Percentiles rank a stretch among this genome's conserved stretches.
phyloP scores from a whole-genome alignment of 1,140 invertebrate species.

The Hetaerina americana region DNA sequence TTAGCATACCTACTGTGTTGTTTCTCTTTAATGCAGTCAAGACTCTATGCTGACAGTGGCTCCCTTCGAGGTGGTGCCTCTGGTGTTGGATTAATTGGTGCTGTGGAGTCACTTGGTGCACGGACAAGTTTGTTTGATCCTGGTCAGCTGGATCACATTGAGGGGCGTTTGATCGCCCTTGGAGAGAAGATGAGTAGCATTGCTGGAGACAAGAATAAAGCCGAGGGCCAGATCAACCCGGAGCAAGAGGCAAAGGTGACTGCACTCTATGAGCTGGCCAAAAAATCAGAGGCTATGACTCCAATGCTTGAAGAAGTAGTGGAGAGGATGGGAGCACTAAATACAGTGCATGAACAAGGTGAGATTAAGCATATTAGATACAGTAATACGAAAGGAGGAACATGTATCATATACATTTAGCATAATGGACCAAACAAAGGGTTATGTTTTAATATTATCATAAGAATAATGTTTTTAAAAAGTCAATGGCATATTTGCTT shows the following conservation, averaged over 20 bases:
- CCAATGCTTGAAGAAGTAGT: conserved; percentile 66
- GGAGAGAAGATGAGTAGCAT: conserved; percentile 63
- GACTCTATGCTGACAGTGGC: neutral
- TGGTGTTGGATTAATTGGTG: conserved; percentile 38
- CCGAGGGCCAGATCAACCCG: neutral
- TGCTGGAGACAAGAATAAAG: conserved; percentile 36
- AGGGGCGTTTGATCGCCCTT: conserved; percentile 57
- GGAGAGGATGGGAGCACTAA: conserved; percentile 66
- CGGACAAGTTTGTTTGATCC: conserved; percentile 68
- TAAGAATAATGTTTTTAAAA: too few relatives aligned
- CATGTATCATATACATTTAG: too few relatives aligned
- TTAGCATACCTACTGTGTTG: too few relatives aligned
- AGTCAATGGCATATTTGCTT: too few relatives aligned
- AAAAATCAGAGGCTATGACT: conserved; percentile 66
- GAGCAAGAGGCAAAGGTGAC: conserved; percentile 41
- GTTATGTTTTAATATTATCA: too few relatives aligned
- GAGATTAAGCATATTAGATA: conserved; percentile 19
- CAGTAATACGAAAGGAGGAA: too few relatives aligned
- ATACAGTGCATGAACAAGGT: conserved; percentile 83
- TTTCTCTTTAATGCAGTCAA: neutral
- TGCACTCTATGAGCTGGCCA: conserved; percentile 74
- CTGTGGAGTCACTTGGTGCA: conserved; percentile 57
- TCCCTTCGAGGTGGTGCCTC: neutral
- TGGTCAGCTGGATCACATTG: conserved; percentile 65
- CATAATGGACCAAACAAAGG: too few relatives aligned